A percentile compares a stretch with the other conserved stretches of the same genome.
These are phyloP conservation scores for Caprella mutica DNA, from an alignment of 2,888 invertebrate genomes.

Conservation along the genomic window DNA sequence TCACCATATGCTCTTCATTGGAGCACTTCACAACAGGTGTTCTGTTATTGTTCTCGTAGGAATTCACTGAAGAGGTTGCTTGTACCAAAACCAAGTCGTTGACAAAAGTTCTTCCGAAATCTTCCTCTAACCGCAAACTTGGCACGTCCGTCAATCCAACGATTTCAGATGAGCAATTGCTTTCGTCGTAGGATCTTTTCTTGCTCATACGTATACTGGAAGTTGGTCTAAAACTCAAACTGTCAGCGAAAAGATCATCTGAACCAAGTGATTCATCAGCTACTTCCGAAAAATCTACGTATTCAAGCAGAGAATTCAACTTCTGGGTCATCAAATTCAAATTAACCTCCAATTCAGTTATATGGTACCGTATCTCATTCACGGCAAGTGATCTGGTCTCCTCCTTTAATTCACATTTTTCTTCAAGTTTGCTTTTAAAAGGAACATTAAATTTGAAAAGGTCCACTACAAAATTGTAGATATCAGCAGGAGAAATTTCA, in stretches of 20 bases:
- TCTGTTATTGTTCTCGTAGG: background rate
- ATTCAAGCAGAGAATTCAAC: too few species aligned
- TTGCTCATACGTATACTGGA: background rate
- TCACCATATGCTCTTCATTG: background rate
- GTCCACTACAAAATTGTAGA: background rate
- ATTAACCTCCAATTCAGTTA: background rate
- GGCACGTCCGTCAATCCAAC: conserved; percentile 5
- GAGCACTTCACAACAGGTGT: background rate
- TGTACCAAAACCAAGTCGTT: too few species aligned
- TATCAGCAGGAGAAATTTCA: background rate
- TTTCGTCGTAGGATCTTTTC: background rate
- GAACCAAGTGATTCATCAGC: background rate
- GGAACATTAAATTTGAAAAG: background rate
- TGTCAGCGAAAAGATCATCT: background rate
- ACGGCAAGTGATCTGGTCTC: background rate
- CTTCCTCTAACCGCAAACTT: background rate
- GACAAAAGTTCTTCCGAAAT: background rate
- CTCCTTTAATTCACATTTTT: background rate
- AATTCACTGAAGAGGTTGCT: conserved; percentile 1
- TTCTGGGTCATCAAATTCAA: background rate
- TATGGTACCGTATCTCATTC: too few species aligned
- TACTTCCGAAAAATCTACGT: too few species aligned
- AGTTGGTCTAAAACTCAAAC: background rate
- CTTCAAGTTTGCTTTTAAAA: background rate
- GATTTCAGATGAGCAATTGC: background rate